Base-by-base conservation (phyloP, 1,140 invertebrate species). In the Eubasilissa regina region DNA sequence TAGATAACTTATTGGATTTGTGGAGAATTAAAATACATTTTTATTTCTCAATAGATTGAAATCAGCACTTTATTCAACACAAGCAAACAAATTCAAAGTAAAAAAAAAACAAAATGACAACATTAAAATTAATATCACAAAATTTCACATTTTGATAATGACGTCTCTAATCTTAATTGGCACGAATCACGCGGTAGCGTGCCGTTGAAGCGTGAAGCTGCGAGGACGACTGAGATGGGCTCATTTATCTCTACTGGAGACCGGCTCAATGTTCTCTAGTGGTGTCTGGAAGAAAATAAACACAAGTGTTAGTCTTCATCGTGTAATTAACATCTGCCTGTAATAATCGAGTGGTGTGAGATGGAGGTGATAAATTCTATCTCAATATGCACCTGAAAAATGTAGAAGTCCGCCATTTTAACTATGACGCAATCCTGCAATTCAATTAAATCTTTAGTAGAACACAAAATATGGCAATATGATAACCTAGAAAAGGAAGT, bases 41-140 rank as follows among this genome's bases (percentile, higher is more conserved):
- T 58, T n/a, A 19, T 7, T 19, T 0, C 17, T 58, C 17, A 8
- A 64, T 25, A 25, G 19, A 35, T 64, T 13, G 35, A 25, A 64
- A 64, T 25, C 13, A 64, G 35, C 13, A 64, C 60, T 64, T 25
- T 64, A 64, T 25, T 64, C 35, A 64, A 44, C 35, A 25, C 60
- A 64, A 35, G 13, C 60, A 64, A 64, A 21, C 60, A 64, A 43
- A 58, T 58, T 64, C 60, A 25, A 51, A 64, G 35, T 43, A 70
- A 47, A 35, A 35, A 35, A 35, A 48, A 45, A 70, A 47, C 15
- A 70, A n/a, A 70, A 51, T 48, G 66, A n/a, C 66, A 51, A 47
- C 45, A 70, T 21, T 70, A 70, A 19, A 47, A 70, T 70, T 70
- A 70, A 70, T 70, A 70, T 70, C 66, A 70, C 66, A 70, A 70